These are phyloP conservation scores for Scolopax mira DNA, from an alignment of 2,113 vertebrate genomes.

Conservation along the genomic window DNA sequence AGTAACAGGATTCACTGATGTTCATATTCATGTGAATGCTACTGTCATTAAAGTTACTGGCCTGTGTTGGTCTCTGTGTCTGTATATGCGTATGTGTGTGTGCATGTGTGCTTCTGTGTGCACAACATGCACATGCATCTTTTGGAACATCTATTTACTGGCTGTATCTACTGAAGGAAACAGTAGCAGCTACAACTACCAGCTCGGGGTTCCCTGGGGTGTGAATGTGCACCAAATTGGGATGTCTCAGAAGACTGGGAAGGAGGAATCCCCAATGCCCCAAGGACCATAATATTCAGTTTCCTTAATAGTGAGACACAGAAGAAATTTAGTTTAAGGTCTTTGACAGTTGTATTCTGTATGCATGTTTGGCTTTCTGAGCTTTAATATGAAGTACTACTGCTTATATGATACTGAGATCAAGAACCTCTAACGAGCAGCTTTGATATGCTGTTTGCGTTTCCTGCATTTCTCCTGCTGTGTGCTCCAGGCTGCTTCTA, in stretches of 20 bases:
- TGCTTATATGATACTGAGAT: neutral
- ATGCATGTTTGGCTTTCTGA: neutral
- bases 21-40: neutral
- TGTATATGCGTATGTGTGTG: rapidly evolving
- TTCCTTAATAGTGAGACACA: neutral
- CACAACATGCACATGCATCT: rapidly evolving
- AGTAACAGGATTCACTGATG: neutral
- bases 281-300: neutral
- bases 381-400: neutral
- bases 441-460: neutral
- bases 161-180: neutral
- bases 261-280: neutral
- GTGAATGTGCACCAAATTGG: neutral
- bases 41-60: neutral
- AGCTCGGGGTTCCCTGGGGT: neutral
- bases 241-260: rapidly evolving
- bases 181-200: neutral
- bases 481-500: neutral
- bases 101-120: neutral
- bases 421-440: neutral
- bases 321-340: neutral
- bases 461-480: neutral
- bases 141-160: neutral
- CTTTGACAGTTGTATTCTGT: neutral
- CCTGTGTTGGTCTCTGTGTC: neutral